Percentiles rank a stretch among this genome's conserved stretches.
Evolutionary conservation across 2,113 vertebrate species (phyloP).

Genomic region (Hoplias malabaricus): DNA sequence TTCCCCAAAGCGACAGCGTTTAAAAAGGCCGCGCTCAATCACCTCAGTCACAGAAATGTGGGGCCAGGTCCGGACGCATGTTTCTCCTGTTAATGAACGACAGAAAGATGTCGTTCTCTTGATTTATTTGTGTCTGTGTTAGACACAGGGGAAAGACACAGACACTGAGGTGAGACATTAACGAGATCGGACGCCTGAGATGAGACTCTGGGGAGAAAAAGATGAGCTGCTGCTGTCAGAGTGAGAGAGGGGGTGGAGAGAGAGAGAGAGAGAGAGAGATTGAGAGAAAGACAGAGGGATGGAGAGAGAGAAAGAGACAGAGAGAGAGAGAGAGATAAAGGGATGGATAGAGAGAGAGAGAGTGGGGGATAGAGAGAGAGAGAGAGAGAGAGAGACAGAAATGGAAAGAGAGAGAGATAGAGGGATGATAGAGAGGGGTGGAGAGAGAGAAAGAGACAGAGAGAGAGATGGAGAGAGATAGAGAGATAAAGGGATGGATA

Average conservation of each 20-base stretch:
- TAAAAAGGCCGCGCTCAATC: slow-evolving; percentile 91
- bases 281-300: neutral
- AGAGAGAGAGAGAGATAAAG: no score
- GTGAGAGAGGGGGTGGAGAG: slow-evolving; percentile 14
- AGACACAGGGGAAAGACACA: slow-evolving; percentile 77
- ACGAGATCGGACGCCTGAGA: slow-evolving; percentile 57
- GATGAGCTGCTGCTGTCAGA: slow-evolving; percentile 35
- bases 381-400: no score
- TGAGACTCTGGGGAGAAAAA: slow-evolving; percentile 52
- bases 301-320: no score
- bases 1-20: slow-evolving; percentile 82
- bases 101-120: slow-evolving; percentile 90
- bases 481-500: no score
- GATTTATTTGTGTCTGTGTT: slow-evolving; percentile 90
- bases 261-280: neutral
- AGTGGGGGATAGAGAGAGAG: no score
- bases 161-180: slow-evolving; percentile 77
- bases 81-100: slow-evolving; percentile 94
- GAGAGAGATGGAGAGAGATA: neutral
- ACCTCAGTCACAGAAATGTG: slow-evolving; percentile 92
- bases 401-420: no score
- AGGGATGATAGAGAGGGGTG: slow-evolving; percentile 13
- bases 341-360: no score
- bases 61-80: slow-evolving; percentile 91
- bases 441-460: neutral